Evolutionary conservation across 2,888 invertebrate species (phyloP), one percentile per base, ranked within the genome.

Genomic region (Tinea trinotella): DNA sequence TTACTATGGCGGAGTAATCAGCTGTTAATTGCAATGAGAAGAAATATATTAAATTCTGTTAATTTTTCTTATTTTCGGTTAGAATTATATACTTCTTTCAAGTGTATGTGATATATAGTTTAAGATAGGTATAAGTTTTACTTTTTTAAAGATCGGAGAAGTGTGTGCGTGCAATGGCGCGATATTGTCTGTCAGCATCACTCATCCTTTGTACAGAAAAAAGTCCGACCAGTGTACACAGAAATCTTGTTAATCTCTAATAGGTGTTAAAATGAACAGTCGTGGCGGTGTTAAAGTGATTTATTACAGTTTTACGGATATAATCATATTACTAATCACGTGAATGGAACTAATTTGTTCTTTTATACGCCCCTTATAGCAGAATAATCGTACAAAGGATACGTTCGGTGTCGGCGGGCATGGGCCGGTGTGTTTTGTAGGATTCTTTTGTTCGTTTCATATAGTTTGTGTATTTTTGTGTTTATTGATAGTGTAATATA

Each of bases 171-270:
- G 17, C 74, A 80, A 82, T 81, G 84, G 83, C 81, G 83, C 82
- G 82, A 77, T 83, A 81, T 82, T 82, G 82, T 72, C 75, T 76
- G 81, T 78, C 80, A 80, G 72, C 65, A 66, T 62, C 62, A 79
- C 79, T 78, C 82, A 81, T 82, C 81, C 83, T 81, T 83, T 83
- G 80, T 65, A 68, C 63, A 83, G 40, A 40, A 40, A 83, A 83
- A 84, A 83, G 84, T 84, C 83, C 9, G 48, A 10, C 48, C 10
- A n/a, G 48, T 48, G 48, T 48, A 48, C 19, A 48, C 18, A 20
- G 20, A 48, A 48, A 48, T 48, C 40, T 40, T 40, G 40, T 15
- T 15, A 40, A 40, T 15, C 40, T 40, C 40, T 7, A 40, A 40
- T 40, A 15, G 40, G 5, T 40, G 13, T 40, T 40, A 40, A 40